Evolutionary conservation across 2,113 vertebrate genomes (phyloP).

Genomic region (Ivindomyrus marchei): DNA sequence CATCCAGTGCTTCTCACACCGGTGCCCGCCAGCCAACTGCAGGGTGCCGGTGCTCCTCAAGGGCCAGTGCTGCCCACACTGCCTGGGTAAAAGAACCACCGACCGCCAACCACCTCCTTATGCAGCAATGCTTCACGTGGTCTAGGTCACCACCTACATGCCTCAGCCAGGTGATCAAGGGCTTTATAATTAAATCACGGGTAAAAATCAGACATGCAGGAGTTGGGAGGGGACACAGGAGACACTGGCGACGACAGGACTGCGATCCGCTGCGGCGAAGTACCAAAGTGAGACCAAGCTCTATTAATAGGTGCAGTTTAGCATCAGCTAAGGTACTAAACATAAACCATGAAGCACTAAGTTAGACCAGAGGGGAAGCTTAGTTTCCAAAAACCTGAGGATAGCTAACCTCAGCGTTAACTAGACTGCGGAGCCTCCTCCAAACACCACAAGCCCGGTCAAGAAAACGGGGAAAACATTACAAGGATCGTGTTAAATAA

Average conservation of each 20-base stretch:
- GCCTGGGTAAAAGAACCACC: slow-evolving; percentile 54
- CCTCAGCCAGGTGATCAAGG: neutral
- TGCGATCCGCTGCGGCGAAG: neutral
- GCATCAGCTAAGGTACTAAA: neutral
- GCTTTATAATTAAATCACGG: neutral
- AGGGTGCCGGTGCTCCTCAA: slow-evolving; percentile 67
- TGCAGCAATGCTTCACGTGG: neutral
- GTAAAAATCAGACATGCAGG: neutral
- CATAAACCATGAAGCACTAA: neutral
- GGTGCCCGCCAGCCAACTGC: slow-evolving; percentile 60
- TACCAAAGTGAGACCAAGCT: neutral
- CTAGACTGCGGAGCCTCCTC: neutral
- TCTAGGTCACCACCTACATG: neutral
- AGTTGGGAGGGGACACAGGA: neutral
- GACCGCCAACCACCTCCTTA: neutral
- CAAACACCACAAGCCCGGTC: neutral
- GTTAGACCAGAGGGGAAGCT: neutral
- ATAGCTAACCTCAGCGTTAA: neutral
- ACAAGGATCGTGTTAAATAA: neutral
- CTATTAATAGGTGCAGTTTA: neutral
- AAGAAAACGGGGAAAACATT: neutral
- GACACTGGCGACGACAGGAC: neutral
- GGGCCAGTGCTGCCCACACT: slow-evolving; percentile 72
- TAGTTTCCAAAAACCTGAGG: neutral
- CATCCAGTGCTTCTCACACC: slow-evolving; percentile 68